Conservation (phyloP, 2,888 invertebrate genomes). For the Ashinkailepas kermadecensis region DNA sequence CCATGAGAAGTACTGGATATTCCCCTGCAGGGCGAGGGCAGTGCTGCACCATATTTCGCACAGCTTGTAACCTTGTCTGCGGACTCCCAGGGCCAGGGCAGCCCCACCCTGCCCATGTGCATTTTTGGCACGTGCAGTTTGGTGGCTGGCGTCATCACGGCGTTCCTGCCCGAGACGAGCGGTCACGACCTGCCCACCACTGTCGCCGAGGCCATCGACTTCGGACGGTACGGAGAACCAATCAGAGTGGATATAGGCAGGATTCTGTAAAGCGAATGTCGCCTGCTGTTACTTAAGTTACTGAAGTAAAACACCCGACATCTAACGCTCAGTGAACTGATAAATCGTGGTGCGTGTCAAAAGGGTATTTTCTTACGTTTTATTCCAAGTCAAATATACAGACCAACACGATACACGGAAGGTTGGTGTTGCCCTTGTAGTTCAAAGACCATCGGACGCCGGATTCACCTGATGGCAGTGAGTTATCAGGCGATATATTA, state of each 20-base stretch:
- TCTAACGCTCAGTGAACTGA: neutral
- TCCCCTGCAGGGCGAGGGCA: too few relatives aligned
- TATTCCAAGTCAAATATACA: neutral
- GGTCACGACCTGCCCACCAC: neutral
- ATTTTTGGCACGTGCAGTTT: neutral
- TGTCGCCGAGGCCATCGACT: neutral
- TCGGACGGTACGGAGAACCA: neutral
- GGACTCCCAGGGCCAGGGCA: neutral
- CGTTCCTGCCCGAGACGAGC: neutral
- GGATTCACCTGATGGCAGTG: too few relatives aligned
- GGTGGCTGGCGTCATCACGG: neutral
- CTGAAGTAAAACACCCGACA: neutral
- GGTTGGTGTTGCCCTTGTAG: too few relatives aligned
- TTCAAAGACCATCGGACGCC: too few relatives aligned
- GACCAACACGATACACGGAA: too few relatives aligned
- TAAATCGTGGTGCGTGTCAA: neutral
- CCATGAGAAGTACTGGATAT: too few relatives aligned
- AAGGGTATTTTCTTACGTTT: neutral
- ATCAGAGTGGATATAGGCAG: neutral
- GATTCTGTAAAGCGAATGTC: neutral
- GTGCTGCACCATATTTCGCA: too few relatives aligned
- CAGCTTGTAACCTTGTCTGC: too few relatives aligned
- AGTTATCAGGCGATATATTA: too few relatives aligned
- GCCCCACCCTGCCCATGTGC: neutral
- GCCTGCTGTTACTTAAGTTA: too few relatives aligned